A percentile compares a stretch with the other conserved stretches of the same genome.
phyloP scores from a whole-genome alignment of 2,797 vertebrate species.

The Leucoraja ocellata region DNA sequence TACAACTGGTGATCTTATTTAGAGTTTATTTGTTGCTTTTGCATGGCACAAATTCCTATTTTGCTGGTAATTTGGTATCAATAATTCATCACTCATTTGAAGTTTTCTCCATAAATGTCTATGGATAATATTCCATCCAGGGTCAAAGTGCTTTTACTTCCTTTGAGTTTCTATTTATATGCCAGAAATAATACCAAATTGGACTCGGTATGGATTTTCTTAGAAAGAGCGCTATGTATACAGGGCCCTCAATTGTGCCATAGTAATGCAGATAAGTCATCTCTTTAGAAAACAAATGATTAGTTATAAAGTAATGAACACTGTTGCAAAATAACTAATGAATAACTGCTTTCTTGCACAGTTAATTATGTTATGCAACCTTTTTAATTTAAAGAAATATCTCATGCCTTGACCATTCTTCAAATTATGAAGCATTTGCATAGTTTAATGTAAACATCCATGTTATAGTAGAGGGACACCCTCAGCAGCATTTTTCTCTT shows the following conservation, averaged over 20 bases:
- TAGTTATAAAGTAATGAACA: not conserved
- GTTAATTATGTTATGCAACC: too few relatives aligned
- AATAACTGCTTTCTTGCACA: not conserved
- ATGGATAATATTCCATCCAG: not conserved
- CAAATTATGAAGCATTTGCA: not conserved
- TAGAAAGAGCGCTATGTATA: not conserved
- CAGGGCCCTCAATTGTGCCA: not conserved
- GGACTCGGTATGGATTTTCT: not conserved
- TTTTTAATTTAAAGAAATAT: not conserved
- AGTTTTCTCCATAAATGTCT: not conserved
- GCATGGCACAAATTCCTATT: not conserved
- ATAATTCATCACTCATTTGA: not conserved
- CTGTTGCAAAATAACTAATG: not conserved
- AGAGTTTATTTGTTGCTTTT: not conserved
- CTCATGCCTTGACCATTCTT: not conserved
- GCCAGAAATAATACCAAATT: not conserved
- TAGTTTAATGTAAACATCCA: not conserved
- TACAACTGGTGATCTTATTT: not conserved
- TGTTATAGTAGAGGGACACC: not conserved
- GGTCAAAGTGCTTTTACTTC: not conserved
- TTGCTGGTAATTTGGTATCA: not conserved
- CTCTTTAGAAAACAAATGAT: not conserved
- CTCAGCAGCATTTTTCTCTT: conserved; percentile 18
- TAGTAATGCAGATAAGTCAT: not conserved
- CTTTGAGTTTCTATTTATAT: not conserved